phyloP scores from a whole-genome alignment of 2,113 vertebrate genomes.

The Phalacrocorax pelagicus region DNA sequence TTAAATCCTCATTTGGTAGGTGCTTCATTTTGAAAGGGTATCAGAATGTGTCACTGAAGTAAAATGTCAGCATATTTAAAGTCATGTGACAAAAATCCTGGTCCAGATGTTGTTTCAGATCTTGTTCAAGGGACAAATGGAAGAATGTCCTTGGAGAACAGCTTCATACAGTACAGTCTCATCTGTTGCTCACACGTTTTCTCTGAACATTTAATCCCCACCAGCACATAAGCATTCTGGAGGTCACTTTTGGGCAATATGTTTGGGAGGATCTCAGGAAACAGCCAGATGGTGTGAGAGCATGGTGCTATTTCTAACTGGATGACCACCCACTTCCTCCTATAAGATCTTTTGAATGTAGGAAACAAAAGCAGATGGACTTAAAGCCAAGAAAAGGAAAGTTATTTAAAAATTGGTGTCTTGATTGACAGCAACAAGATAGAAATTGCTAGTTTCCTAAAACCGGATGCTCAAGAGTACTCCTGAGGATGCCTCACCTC shows the following conservation, averaged over 20 bases:
- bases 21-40: slow-evolving; percentile 33
- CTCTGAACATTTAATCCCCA: slow-evolving; percentile 30
- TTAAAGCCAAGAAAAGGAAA: slow-evolving; percentile 3
- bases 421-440: not conserved
- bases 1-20: slow-evolving; percentile 40
- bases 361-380: not conserved
- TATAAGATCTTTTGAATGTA: not conserved
- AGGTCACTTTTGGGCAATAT: slow-evolving; percentile 14
- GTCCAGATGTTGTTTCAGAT: slow-evolving; percentile 34
- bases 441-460: not conserved
- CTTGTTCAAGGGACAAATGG: slow-evolving; percentile 15
- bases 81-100: slow-evolving; percentile 26
- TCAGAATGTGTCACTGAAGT: slow-evolving; percentile 24
- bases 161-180: not conserved
- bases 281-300: not conserved
- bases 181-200: slow-evolving; percentile 13
- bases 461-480: not conserved
- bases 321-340: slow-evolving; percentile 18
- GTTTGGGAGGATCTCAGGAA: not conserved
- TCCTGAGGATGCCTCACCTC: not conserved
- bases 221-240: not conserved
- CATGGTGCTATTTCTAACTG: not conserved
- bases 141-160: slow-evolving; percentile 33
- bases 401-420: not conserved
- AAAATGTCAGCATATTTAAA: slow-evolving; percentile 3